These are phyloP conservation scores for Drosophila ficusphila DNA, from an alignment of 1,140 invertebrate genomes.

Conservation along the genomic window DNA sequence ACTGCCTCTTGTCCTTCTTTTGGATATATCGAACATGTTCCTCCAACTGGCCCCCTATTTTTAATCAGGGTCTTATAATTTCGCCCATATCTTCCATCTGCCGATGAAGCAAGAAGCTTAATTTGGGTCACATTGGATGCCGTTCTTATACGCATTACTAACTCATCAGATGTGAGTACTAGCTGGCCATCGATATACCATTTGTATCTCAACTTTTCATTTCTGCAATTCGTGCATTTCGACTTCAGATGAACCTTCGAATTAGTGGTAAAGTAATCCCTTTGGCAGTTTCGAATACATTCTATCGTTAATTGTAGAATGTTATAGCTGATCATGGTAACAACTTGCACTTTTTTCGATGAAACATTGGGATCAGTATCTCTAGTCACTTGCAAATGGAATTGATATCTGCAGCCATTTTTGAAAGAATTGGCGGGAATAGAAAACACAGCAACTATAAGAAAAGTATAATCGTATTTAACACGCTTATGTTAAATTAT, in stretches of 20 bases:
- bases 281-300: conserved; percentile 29
- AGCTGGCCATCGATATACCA: conserved; percentile 30
- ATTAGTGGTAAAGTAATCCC: neutral
- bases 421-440: conserved; percentile 10
- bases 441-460: conserved; percentile 22
- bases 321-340: neutral
- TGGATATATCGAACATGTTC: conserved; percentile 23
- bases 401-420: conserved; percentile 5
- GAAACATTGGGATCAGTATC: conserved; percentile 19
- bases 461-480: neutral
- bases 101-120: neutral
- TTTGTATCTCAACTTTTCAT: neutral
- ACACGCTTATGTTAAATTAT: neutral
- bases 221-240: conserved; percentile 24
- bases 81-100: conserved; percentile 4
- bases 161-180: neutral
- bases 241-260: conserved; percentile 16
- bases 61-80: neutral
- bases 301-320: conserved; percentile 23
- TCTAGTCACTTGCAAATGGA: conserved; percentile 20
- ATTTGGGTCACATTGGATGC: neutral
- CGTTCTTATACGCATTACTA: conserved; percentile 1
- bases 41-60: neutral
- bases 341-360: neutral
- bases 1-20: conserved; percentile 12